A percentile compares a stretch with the other conserved stretches of the same genome.
phyloP scores from a whole-genome alignment of 2,113 vertebrate genomes.

The Oreochromis aureus region DNA sequence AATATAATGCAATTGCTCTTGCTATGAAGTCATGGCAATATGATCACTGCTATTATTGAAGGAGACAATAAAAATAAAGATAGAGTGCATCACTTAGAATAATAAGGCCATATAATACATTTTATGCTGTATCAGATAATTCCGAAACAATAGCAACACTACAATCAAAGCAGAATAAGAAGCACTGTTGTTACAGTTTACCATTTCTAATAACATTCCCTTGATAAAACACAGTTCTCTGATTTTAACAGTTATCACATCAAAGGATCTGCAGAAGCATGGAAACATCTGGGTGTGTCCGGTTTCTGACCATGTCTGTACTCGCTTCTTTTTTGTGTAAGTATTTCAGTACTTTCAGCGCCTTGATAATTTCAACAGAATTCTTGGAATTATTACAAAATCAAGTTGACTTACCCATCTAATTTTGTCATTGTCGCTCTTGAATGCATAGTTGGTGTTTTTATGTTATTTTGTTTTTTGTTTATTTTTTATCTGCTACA shows the following conservation, averaged over 20 bases:
- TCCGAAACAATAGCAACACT: neutral
- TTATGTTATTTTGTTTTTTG: neutral
- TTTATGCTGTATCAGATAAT: neutral
- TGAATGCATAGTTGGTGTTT: neutral
- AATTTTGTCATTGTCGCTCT: neutral
- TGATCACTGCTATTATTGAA: neutral
- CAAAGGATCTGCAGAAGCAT: constrained; percentile 98
- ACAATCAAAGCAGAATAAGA: neutral
- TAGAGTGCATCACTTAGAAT: neutral
- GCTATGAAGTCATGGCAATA: neutral
- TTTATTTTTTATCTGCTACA: neutral
- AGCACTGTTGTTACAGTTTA: neutral
- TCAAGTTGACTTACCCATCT: neutral
- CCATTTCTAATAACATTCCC: fast-evolving
- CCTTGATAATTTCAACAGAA: neutral
- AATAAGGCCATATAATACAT: neutral
- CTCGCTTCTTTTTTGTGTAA: constrained; percentile 99
- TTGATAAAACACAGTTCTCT: neutral
- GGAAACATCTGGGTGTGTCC: constrained; percentile 99
- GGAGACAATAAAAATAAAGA: neutral
- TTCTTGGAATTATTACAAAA: neutral
- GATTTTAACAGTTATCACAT: constrained; percentile 88
- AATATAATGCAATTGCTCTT: neutral
- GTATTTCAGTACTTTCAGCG: constrained; percentile 45
- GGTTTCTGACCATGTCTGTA: constrained; percentile 97